These are phyloP conservation scores for Phymatocera aterrima DNA, from an alignment of 2,888 invertebrate species.

Conservation along the genomic window DNA sequence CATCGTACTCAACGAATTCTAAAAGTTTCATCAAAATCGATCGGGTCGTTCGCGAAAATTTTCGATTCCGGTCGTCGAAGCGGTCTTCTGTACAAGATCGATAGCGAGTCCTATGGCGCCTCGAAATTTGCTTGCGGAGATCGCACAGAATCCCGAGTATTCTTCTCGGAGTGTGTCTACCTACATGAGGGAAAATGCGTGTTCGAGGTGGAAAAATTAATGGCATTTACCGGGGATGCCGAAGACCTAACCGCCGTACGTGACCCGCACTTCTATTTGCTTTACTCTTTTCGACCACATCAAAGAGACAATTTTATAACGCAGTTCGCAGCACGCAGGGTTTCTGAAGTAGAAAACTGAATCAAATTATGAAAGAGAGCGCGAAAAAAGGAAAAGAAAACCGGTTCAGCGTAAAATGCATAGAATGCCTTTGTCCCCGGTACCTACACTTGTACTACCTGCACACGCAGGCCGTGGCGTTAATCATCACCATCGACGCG, in stretches of 20 bases:
- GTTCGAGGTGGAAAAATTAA: background rate
- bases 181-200: background rate
- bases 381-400: background rate
- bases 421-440: conserved; percentile 4
- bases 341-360: too few species aligned
- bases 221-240: background rate
- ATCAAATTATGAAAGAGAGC: background rate
- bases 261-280: background rate
- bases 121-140: too few species aligned
- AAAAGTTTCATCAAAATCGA: too few species aligned
- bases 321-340: background rate
- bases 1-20: too few species aligned
- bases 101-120: too few species aligned
- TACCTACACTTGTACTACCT: background rate
- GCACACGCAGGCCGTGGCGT: background rate
- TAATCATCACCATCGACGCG: background rate
- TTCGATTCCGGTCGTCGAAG: too few species aligned
- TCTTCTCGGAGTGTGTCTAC: background rate
- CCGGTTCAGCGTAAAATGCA: background rate
- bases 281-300: background rate
- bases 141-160: too few species aligned
- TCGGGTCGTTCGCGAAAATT: too few species aligned
- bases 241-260: background rate
- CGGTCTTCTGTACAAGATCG: too few species aligned
- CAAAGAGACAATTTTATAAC: conserved; percentile 7